phyloP scores from a whole-genome alignment of 64 coral and sea anemone genomes.

The Porites lutea region DNA sequence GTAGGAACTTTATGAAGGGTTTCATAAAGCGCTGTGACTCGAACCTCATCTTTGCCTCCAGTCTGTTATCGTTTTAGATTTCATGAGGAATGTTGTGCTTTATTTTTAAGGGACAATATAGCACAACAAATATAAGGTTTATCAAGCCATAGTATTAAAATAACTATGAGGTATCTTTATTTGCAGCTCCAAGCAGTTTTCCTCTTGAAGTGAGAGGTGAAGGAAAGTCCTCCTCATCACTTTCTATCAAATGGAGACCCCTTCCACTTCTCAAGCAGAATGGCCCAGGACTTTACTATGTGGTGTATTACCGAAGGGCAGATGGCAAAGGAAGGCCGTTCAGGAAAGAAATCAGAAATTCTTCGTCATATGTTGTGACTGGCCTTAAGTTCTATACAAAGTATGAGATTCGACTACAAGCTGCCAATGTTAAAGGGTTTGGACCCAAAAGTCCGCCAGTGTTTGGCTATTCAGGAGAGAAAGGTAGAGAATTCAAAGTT shows the following conservation, averaged over 20 bases:
- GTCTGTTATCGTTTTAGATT: no score
- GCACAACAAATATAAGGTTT: no score
- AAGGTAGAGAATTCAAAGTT: slow-evolving; percentile 28
- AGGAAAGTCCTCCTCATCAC: slow-evolving; percentile 19
- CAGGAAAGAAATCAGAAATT: slow-evolving; percentile 62
- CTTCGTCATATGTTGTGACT: slow-evolving; percentile 29
- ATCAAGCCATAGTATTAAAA: not conserved
- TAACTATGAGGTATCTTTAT: not conserved
- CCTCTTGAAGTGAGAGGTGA: slow-evolving; percentile 20
- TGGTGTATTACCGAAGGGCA: slow-evolving; percentile 76
- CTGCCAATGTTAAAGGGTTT: slow-evolving; percentile 78
- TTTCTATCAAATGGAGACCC: slow-evolving; percentile 64
- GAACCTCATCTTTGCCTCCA: no score
- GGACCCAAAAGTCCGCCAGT: slow-evolving; percentile 73
- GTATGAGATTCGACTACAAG: slow-evolving; percentile 83
- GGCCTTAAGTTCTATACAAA: slow-evolving; percentile 71
- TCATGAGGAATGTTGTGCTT: no score
- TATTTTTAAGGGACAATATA: not conserved
- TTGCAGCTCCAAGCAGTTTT: slow-evolving; percentile 32
- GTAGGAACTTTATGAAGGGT: no score
- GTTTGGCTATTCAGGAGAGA: slow-evolving; percentile 82
- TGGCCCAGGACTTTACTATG: slow-evolving; percentile 78
- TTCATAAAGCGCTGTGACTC: no score
- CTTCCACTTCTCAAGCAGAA: slow-evolving; percentile 69
- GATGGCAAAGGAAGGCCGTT: slow-evolving; percentile 27